Evolutionary conservation across 1,140 invertebrate species (phyloP).

Genomic region (Mamestra configurata): DNA sequence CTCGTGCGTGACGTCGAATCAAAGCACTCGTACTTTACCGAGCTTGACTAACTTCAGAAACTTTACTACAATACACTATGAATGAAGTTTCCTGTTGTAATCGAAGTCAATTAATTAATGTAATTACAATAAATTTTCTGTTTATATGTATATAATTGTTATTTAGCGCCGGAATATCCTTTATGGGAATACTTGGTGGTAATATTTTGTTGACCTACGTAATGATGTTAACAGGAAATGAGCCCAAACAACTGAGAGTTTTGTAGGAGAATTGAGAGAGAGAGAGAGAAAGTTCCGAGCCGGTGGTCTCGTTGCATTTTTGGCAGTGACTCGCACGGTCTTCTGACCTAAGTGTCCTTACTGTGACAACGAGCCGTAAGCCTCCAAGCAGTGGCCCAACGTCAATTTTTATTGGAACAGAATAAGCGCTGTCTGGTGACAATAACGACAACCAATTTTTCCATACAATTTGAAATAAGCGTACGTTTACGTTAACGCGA

Average conservation of each 20-base stretch:
- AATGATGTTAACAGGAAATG: background rate
- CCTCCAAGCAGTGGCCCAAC: background rate
- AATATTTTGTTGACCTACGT: background rate
- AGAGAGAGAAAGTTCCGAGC: background rate
- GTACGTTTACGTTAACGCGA: too few species aligned
- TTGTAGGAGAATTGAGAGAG: background rate
- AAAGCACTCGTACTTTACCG: background rate
- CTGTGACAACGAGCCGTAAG: too few species aligned
- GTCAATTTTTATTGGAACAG: too few species aligned
- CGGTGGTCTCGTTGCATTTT: background rate
- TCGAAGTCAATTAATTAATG: slow-evolving; percentile 4
- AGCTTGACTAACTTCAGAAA: background rate
- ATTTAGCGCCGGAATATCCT: background rate
- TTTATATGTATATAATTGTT: background rate
- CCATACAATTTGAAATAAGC: too few species aligned
- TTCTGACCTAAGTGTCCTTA: too few species aligned
- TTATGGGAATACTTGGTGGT: background rate
- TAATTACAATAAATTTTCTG: background rate
- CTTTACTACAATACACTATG: background rate
- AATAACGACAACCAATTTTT: too few species aligned
- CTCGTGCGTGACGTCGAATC: too few species aligned
- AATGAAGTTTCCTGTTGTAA: background rate
- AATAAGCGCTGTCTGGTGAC: too few species aligned
- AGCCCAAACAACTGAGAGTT: background rate
- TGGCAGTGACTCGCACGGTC: background rate